Conservation (phyloP, 2,797 vertebrate species). For the Lateolabrax maculatus region DNA sequence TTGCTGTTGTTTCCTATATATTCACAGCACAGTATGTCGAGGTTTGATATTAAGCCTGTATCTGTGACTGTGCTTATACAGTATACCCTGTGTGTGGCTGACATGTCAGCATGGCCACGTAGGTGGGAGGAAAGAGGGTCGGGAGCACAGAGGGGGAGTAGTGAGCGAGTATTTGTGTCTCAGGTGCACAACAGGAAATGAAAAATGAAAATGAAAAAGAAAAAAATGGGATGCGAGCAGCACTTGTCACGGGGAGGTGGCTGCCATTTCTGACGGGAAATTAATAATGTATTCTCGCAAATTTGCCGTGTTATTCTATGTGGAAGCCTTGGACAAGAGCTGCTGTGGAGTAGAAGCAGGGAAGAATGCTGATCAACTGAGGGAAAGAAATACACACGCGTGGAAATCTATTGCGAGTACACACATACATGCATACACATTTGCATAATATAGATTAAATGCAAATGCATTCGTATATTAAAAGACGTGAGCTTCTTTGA, state of each 20-base stretch:
- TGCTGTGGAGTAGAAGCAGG: conserved; percentile 20
- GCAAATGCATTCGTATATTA: conserved; percentile 3
- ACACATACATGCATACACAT: not conserved
- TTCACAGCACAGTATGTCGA: not conserved
- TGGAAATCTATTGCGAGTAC: not conserved
- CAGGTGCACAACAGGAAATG: conserved; percentile 84
- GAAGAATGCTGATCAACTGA: conserved; percentile 66
- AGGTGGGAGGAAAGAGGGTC: conserved; percentile 1
- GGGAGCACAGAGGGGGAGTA: conserved; percentile 13
- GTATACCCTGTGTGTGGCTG: conserved; percentile 8
- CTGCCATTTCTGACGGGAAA: conserved; percentile 78
- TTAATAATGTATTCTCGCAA: conserved; percentile 84
- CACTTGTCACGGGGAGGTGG: conserved; percentile 75
- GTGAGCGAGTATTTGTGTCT: conserved; percentile 63
- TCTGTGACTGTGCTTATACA: conserved; percentile 7
- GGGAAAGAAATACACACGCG: not conserved
- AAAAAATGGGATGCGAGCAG: conserved; percentile 59
- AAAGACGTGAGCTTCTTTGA: not conserved
- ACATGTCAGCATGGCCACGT: conserved; percentile 24
- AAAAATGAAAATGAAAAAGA: conserved; percentile 77
- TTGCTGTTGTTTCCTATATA: not conserved
- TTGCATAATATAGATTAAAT: not conserved
- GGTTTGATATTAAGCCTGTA: conserved; percentile 9
- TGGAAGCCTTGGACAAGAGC: conserved; percentile 25
- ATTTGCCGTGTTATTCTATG: conserved; percentile 78